Conservation (phyloP, 2,888 invertebrate genomes). For the Tetragnatha montana region DNA sequence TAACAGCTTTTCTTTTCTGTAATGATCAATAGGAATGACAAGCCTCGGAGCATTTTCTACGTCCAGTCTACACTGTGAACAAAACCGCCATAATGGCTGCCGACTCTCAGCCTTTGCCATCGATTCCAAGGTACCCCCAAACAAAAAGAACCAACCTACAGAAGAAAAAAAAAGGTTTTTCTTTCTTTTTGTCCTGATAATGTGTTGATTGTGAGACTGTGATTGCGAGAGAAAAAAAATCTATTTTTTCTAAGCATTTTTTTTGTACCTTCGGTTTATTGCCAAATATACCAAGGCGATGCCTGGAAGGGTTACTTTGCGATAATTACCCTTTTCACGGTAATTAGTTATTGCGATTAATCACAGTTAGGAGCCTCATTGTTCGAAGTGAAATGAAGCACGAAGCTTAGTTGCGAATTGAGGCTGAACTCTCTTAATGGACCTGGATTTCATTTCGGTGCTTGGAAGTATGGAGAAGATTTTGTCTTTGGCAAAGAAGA, state of each 20-base stretch:
- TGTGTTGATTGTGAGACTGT: constrained; percentile 1
- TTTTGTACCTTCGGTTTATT: neutral
- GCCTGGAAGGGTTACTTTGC: neutral
- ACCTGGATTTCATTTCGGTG: neutral
- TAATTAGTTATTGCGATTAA: constrained; percentile 39
- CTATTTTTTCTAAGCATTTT: neutral
- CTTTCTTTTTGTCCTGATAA: neutral
- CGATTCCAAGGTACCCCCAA: neutral
- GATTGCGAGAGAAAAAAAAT: neutral
- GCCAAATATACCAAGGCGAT: neutral
- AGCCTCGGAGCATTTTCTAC: neutral
- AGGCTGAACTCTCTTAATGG: neutral
- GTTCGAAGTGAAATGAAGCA: constrained; percentile 1
- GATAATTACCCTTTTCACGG: constrained; percentile 15
- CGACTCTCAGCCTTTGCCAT: neutral
- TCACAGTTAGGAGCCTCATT: constrained; percentile 13
- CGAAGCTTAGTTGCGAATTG: neutral
- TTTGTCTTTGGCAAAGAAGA: too few relatives aligned
- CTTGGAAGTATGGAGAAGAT: neutral
- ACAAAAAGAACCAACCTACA: neutral
- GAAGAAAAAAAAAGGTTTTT: constrained; percentile 2
- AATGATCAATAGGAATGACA: constrained; percentile 32
- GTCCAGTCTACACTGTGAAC: neutral
- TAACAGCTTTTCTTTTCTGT: neutral
- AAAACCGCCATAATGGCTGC: neutral